Percentiles rank a stretch among this genome's conserved stretches.
These are phyloP conservation scores for Promerops cafer DNA, from an alignment of 2,113 vertebrate genomes.

Conservation along the genomic window DNA sequence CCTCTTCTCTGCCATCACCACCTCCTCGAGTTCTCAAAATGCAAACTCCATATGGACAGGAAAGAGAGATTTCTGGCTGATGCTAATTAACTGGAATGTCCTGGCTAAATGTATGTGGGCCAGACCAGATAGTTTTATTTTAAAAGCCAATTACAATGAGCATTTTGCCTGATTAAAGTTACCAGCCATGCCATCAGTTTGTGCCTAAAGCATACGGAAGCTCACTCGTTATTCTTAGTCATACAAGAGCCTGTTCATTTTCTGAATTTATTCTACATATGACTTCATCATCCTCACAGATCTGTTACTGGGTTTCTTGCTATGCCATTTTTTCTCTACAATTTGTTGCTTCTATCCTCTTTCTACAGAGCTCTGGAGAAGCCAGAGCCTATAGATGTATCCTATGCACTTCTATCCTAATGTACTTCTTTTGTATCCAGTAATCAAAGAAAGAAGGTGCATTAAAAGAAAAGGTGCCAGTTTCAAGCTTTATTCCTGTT, in stretches of 20 bases:
- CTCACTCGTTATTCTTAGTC: slow-evolving; percentile 1
- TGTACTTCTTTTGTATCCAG: neutral
- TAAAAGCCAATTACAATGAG: neutral
- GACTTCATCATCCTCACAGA: neutral
- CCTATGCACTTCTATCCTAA: neutral
- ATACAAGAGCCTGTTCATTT: neutral
- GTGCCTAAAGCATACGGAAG: neutral
- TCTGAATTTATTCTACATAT: neutral
- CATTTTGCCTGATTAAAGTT: neutral
- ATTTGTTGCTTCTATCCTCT: neutral
- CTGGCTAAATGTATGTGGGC: slow-evolving; percentile 4
- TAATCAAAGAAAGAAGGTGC: neutral
- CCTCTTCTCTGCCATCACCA: neutral
- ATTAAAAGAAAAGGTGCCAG: neutral
- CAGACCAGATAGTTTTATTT: slow-evolving; percentile 20
- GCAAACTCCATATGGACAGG: slow-evolving; percentile 50
- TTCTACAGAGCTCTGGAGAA: neutral
- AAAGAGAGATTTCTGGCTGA: slow-evolving; percentile 21
- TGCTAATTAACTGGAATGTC: slow-evolving; percentile 44
- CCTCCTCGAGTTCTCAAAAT: slow-evolving; percentile 12
- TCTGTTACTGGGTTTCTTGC: neutral
- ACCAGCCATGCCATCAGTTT: neutral
- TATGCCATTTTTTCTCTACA: neutral
- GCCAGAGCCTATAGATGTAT: neutral
- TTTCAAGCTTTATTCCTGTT: neutral